Base-by-base conservation (phyloP, 2,888 invertebrate genomes). In the Dynastes tityus region DNA sequence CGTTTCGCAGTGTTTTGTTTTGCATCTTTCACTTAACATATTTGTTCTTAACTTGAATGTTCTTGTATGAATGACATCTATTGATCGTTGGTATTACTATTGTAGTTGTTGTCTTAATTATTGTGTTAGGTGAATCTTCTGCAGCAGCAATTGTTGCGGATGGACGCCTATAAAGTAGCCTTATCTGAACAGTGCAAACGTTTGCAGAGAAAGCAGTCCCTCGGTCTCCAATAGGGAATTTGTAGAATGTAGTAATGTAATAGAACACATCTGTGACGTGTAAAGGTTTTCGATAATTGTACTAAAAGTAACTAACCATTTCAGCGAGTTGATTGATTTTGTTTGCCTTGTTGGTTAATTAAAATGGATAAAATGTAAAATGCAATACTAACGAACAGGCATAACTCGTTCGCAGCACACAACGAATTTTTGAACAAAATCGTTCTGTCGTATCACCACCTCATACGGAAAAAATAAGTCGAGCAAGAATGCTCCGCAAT, bases 141-240 rank as follows among this genome's bases (percentile, higher is more conserved):
- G 79, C 80, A 83, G 81, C 86, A 86, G 67, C 82, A 83, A 77
- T 78, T 87, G 83, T 80, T 85, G 80, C 80, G 83, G 76, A 80
- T 81, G 81, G 86, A 86, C 78, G 86, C 86, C 79, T 83, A 85
- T 80, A 85, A 83, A 79, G 78, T 80, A 74, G 86, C 86, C 79
- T 80, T 86, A 77, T 83, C 83, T 81, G 83, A 85, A 77, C 86
- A 86, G 78, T 84, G 84, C 82, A 83, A 85, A 81, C 82, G 86
- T 76, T 81, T 85, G 77, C 82, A 83, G 76, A 82, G 82, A 76
- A 82, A 82, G 55, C 82, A 82, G 67, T 82, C 82, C 79, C 77
- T 81, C 76, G 82, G 83, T 80, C 79, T 80, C 29, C 79, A 78
- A 75, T 79, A 80, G 79, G 76, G 77, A 78, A 61, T 80, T 55